Conservation (phyloP, 2,888 invertebrate species). For the Standfussiana lucernea region DNA sequence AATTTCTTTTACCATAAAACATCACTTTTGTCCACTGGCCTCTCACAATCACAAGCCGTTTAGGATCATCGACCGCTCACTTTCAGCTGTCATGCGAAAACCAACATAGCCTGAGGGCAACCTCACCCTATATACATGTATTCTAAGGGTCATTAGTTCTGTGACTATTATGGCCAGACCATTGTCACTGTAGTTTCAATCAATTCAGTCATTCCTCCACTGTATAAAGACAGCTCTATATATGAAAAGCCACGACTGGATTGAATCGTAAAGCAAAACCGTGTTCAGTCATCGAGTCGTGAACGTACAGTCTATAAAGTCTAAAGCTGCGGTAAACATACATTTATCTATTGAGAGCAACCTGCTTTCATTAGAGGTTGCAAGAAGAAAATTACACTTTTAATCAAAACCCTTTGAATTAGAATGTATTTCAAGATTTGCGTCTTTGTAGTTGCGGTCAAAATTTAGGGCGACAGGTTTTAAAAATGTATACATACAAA, state of each 20-base stretch:
- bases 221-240: background rate
- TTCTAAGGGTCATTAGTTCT: background rate
- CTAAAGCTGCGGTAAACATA: conserved; percentile 11
- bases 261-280: conserved; percentile 27
- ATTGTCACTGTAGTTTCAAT: conserved; percentile 7
- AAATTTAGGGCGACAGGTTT: background rate
- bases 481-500: background rate
- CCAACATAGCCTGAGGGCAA: background rate
- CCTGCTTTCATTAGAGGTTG: conserved; percentile 22
- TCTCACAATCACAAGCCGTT: background rate
- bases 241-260: conserved; percentile 15
- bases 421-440: background rate
- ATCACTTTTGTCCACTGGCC: background rate
- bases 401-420: conserved; percentile 4
- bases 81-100: background rate
- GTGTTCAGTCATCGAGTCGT: conserved; percentile 26
- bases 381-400: conserved; percentile 9
- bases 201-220: background rate
- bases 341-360: conserved; percentile 8
- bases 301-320: conserved; percentile 10
- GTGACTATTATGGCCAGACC: background rate
- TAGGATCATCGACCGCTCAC: background rate
- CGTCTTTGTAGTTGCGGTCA: background rate
- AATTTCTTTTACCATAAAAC: background rate
- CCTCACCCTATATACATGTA: background rate